Conservation (phyloP, 2,113 vertebrate species). For the Cephalophus harveyi region DNA sequence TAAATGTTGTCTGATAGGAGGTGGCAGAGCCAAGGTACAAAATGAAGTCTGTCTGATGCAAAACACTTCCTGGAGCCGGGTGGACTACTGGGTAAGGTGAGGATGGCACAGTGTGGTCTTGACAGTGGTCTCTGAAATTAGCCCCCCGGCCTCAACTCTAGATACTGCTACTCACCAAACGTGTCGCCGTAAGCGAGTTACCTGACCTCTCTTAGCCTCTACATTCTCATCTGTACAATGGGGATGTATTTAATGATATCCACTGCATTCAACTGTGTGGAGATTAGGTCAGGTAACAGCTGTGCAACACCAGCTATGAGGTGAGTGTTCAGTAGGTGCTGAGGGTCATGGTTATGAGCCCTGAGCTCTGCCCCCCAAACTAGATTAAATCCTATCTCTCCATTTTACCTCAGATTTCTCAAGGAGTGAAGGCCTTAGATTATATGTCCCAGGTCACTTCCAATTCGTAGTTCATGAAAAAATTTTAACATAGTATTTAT, state of each 20-base stretch:
- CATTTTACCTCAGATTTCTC: neutral
- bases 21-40: neutral
- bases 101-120: neutral
- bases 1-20: neutral
- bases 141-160: neutral
- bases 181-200: neutral
- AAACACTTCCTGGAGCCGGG: neutral
- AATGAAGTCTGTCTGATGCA: neutral
- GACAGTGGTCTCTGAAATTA: neutral
- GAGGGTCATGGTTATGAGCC: neutral
- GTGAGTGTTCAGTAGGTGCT: neutral
- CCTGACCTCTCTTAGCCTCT: neutral
- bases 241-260: neutral
- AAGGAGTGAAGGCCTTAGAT: neutral
- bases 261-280: neutral
- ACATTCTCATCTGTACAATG: fast-evolving
- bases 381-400: neutral
- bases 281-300: too few species aligned
- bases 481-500: neutral
- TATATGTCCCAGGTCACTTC: neutral
- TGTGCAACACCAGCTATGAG: fast-evolving
- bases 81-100: too few species aligned
- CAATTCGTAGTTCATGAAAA: neutral
- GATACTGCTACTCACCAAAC: neutral
- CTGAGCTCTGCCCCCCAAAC: neutral